Evolutionary conservation across 2,888 invertebrate genomes (phyloP).

Genomic region (Marasmarcha lunaedactyla): DNA sequence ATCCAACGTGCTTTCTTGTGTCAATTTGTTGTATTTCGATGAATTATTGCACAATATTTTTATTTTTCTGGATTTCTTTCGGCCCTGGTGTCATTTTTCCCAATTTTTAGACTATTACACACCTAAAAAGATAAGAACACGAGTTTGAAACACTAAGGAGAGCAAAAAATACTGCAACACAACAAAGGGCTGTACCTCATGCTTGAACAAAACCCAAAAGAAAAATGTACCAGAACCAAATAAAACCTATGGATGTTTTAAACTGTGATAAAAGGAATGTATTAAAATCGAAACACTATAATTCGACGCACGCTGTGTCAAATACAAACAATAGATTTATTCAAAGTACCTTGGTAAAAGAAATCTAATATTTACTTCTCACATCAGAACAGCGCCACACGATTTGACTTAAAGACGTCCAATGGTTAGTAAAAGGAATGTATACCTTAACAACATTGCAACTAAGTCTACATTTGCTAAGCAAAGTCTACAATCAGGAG

Average conservation of each 20-base stretch:
- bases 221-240: constrained; percentile 65
- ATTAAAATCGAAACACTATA: constrained; percentile 10
- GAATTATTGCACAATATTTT: constrained; percentile 10
- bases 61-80: constrained; percentile 45
- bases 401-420: no score
- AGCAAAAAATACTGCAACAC: not conserved
- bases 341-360: no score
- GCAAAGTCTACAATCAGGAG: no score
- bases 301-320: no score
- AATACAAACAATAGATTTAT: no score
- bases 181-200: constrained; percentile 13
- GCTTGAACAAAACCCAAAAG: constrained; percentile 21
- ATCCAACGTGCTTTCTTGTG: no score
- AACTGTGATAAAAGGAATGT: constrained; percentile 3
- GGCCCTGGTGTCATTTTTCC: constrained; percentile 64
- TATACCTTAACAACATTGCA: no score
- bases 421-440: no score
- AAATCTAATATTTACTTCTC: no score
- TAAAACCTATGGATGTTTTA: constrained; percentile 13
- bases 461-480: no score
- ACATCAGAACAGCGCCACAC: no score
- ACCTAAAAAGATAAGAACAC: constrained; percentile 43
- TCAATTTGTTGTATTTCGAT: constrained; percentile 28
- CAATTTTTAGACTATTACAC: constrained; percentile 33
- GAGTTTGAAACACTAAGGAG: constrained; percentile 1